Evolutionary conservation across 2,888 invertebrate species (phyloP).

Genomic region (Sinelater perroti): DNA sequence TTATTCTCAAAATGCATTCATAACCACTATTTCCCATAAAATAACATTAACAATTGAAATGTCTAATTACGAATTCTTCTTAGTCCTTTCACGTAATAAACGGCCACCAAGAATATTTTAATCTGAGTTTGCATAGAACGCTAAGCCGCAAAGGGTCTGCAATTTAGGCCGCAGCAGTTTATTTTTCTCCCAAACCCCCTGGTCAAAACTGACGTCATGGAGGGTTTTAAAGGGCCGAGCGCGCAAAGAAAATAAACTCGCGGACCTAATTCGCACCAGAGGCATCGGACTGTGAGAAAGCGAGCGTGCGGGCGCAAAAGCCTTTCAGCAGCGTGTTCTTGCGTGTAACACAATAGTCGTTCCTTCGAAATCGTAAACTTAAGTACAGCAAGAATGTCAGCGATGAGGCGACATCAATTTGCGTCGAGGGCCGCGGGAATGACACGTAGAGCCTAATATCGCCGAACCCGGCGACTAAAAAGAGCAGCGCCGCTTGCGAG

Average conservation of each 20-base stretch:
- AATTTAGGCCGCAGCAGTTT: not conserved
- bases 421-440: slow-evolving; percentile 13
- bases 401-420: slow-evolving; percentile 30
- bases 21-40: no score
- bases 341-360: not conserved
- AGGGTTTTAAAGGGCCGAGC: slow-evolving; percentile 5
- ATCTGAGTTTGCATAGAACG: no score
- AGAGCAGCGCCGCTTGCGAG: slow-evolving; percentile 34
- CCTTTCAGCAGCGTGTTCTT: not conserved
- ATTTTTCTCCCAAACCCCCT: slow-evolving; percentile 2
- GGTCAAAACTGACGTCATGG: slow-evolving; percentile 4
- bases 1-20: no score
- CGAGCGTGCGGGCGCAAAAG: not conserved
- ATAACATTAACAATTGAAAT: no score
- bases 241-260: slow-evolving; percentile 10
- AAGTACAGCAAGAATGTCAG: slow-evolving; percentile 22
- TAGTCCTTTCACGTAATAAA: no score
- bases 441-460: slow-evolving; percentile 40
- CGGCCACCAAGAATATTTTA: no score
- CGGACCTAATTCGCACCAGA: slow-evolving; percentile 1
- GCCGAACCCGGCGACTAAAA: slow-evolving; percentile 34
- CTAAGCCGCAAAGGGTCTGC: slow-evolving; percentile 9
- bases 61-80: no score
- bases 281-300: not conserved
- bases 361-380: slow-evolving; percentile 8